A percentile compares a stretch with the other conserved stretches of the same genome.
phyloP scores from a whole-genome alignment of 1,140 invertebrate species.

The Alviniconcha marisindica region DNA sequence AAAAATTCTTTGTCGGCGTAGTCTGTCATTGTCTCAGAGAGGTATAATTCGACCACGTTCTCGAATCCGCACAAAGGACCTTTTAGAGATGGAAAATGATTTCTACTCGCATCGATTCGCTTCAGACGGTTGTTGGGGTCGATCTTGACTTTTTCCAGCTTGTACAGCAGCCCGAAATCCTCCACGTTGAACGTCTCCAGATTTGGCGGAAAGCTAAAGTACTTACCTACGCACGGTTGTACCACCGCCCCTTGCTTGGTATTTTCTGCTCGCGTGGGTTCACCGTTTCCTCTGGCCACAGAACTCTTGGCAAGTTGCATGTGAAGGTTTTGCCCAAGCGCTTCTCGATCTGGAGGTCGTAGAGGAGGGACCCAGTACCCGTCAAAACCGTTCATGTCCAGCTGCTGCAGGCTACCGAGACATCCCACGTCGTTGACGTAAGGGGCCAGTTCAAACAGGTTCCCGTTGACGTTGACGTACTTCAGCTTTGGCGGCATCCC shows the following conservation, averaged over 20 bases:
- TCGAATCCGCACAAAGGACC: slow-evolving; percentile 44
- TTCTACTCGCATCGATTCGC: slow-evolving; percentile 1
- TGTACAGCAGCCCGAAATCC: slow-evolving; percentile 39
- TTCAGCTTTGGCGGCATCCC: slow-evolving; percentile 23
- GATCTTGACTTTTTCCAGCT: background rate
- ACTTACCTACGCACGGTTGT: background rate
- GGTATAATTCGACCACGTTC: slow-evolving; percentile 20
- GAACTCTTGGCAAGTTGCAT: too few relatives aligned
- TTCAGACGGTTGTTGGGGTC: slow-evolving; percentile 5
- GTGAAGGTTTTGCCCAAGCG: too few relatives aligned
- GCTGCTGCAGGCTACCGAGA: slow-evolving; percentile 2
- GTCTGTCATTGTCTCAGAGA: slow-evolving; percentile 7
- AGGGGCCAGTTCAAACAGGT: slow-evolving; percentile 3
- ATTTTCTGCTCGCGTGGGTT: background rate
- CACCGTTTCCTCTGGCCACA: too few relatives aligned
- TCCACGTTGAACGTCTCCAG: slow-evolving; percentile 25
- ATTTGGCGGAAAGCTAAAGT: slow-evolving; percentile 38
- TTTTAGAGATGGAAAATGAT: slow-evolving; percentile 27
- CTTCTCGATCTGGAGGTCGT: background rate
- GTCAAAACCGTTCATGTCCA: slow-evolving; percentile 8
- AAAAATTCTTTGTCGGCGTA: slow-evolving; percentile 43
- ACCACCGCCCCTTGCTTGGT: too few relatives aligned
- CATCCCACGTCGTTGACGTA: slow-evolving; percentile 29
- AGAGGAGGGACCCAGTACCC: slow-evolving; percentile 27
- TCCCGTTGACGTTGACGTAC: background rate